A percentile compares a stretch with the other conserved stretches of the same genome.
phyloP scores from a whole-genome alignment of 2,797 vertebrate genomes.

The Dicrostonyx torquatus region DNA sequence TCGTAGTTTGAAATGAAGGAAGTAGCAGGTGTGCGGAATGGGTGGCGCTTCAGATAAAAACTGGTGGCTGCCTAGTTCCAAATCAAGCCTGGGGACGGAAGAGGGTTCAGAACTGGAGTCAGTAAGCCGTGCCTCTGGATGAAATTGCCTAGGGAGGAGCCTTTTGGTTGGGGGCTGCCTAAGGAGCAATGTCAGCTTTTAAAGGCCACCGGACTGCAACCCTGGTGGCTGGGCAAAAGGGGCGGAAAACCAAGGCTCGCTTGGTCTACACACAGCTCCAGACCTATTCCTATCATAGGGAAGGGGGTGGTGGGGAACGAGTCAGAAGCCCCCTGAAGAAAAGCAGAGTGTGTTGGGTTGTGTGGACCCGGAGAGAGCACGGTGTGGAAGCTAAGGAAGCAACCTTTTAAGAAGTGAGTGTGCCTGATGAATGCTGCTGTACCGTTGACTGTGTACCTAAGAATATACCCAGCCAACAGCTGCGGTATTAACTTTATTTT shows the following conservation, averaged over 20 bases:
- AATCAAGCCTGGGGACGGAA: neutral
- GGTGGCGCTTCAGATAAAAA: neutral
- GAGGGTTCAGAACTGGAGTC: neutral
- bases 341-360: neutral
- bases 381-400: neutral
- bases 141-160: neutral
- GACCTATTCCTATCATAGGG: neutral
- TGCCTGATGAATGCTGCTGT: neutral
- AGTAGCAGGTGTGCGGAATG: neutral
- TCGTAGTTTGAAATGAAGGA: neutral
- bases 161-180: neutral
- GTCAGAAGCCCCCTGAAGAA: neutral
- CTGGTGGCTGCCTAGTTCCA: neutral
- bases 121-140: neutral
- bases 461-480: neutral
- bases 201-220: neutral
- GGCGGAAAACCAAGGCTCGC: neutral
- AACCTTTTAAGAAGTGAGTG: neutral
- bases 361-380: neutral
- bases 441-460: neutral
- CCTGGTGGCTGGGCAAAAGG: neutral
- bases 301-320: too few species aligned
- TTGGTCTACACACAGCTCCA: neutral
- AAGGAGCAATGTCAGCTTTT: neutral
- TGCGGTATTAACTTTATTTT: neutral